Evolutionary conservation across 1,140 invertebrate genomes (phyloP).

Genomic region (Brachionus angularis): DNA sequence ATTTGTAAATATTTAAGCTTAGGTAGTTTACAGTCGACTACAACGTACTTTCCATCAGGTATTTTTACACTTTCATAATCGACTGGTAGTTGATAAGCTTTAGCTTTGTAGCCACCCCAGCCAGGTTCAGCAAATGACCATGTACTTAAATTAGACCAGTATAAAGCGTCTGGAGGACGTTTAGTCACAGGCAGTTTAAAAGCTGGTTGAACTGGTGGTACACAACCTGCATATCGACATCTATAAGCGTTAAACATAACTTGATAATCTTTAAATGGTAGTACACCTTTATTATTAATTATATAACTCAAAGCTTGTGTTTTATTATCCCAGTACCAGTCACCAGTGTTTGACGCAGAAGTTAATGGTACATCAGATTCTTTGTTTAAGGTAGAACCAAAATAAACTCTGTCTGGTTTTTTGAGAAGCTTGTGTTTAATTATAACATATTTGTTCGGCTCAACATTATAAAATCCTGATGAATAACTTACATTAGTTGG

Average conservation of each 20-base stretch:
- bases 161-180: conserved; percentile 1
- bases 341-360: not conserved
- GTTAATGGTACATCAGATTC: conserved; percentile 17
- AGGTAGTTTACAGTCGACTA: conserved; percentile 1
- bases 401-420: conserved; percentile 18
- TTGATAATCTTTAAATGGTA: not conserved
- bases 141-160: conserved; percentile 25
- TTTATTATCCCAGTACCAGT: conserved; percentile 29
- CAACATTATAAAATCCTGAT: not conserved
- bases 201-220: conserved; percentile 7
- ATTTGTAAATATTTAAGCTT: conserved; percentile 30
- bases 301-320: conserved; percentile 9
- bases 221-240: conserved; percentile 36
- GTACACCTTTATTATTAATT: not conserved
- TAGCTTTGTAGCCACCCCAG: not conserved
- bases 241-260: not conserved
- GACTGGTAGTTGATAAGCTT: not conserved
- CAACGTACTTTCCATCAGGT: conserved; percentile 18
- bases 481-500: conserved; percentile 14
- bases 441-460: not conserved
- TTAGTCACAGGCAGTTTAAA: conserved; percentile 6
- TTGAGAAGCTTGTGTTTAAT: not conserved
- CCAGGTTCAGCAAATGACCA: conserved; percentile 11
- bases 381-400: not conserved
- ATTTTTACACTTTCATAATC: conserved; percentile 26